Evolutionary conservation across 2,888 invertebrate species (phyloP).

Genomic region (Camptogramma bilineatum): DNA sequence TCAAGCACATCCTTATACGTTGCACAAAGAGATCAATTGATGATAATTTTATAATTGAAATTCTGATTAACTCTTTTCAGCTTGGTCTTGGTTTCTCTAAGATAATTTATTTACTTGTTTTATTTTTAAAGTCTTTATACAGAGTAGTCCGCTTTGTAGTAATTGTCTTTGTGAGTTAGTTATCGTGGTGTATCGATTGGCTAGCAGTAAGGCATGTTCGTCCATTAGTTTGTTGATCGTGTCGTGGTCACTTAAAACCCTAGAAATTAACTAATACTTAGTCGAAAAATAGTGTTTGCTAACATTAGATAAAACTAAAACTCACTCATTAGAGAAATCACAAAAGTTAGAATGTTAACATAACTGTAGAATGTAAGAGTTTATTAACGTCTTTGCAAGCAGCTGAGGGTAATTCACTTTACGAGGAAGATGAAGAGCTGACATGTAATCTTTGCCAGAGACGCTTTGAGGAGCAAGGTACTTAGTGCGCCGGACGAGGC

Average conservation of each 20-base stretch:
- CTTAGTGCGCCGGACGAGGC: constrained; percentile 75
- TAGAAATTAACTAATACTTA: constrained; percentile 28
- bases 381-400: constrained; percentile 87
- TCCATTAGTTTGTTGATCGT: constrained; percentile 52
- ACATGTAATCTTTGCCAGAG: constrained; percentile 91
- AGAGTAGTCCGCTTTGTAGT: constrained; percentile 42
- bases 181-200: constrained; percentile 49
- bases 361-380: constrained; percentile 76
- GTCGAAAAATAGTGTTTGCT: constrained; percentile 39
- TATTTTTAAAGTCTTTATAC: constrained; percentile 25
- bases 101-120: constrained; percentile 58
- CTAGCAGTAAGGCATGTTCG: constrained; percentile 57
- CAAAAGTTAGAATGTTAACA: constrained; percentile 43
- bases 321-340: constrained; percentile 38
- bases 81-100: constrained; percentile 84
- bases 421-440: constrained; percentile 88
- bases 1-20: constrained; percentile 79
- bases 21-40: constrained; percentile 72
- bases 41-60: constrained; percentile 71
- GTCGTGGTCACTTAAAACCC: constrained; percentile 44
- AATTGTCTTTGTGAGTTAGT: constrained; percentile 42
- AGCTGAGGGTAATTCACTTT: constrained; percentile 87
- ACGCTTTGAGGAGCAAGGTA: constrained; percentile 92
- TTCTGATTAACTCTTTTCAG: constrained; percentile 86
- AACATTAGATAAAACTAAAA: constrained; percentile 31